Conservation (phyloP, 2,113 vertebrate genomes). For the Channa maculata region DNA sequence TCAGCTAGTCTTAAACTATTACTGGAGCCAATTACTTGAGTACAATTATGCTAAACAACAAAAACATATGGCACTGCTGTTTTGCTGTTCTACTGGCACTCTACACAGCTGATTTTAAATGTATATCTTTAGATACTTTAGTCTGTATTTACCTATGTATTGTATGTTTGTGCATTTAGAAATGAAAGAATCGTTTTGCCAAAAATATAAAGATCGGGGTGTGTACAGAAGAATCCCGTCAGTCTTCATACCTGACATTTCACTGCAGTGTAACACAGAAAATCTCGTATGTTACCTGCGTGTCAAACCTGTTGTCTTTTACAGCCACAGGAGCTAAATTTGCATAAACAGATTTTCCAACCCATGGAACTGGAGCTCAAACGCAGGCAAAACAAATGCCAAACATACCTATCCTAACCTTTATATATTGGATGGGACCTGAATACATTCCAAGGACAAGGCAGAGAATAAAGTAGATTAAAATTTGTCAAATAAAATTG, state of each 20-base stretch:
- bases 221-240: slow-evolving; percentile 62
- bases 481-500: no score
- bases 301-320: background rate
- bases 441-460: no score
- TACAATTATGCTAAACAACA: background rate
- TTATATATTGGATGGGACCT: no score
- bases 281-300: slow-evolving; percentile 6
- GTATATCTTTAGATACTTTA: background rate
- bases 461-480: no score
- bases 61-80: background rate
- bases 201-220: slow-evolving; percentile 15
- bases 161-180: background rate
- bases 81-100: background rate
- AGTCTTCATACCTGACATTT: slow-evolving; percentile 42
- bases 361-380: background rate
- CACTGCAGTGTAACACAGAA: slow-evolving; percentile 18
- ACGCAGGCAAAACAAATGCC: background rate
- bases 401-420: no score
- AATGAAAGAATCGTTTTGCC: background rate
- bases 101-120: background rate
- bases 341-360: slow-evolving; percentile 1
- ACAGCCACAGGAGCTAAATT: background rate
- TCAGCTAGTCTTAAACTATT: background rate
- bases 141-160: background rate
- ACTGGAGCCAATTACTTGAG: background rate